These are phyloP conservation scores for Engraulis encrasicolus DNA, from an alignment of 2,113 vertebrate genomes.

Conservation along the genomic window DNA sequence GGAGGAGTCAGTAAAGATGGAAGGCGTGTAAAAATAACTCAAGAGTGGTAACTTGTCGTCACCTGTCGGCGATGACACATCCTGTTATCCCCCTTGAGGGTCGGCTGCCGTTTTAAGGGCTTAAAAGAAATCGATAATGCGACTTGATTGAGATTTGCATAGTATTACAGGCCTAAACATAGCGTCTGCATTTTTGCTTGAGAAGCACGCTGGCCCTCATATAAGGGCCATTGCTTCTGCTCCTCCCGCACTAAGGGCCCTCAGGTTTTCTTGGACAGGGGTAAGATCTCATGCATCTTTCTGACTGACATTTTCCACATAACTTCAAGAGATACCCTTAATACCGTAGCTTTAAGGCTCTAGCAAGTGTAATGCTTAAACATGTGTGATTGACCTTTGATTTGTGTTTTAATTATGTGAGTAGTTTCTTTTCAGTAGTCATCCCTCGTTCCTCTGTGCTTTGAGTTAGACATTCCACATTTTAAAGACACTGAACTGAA, in stretches of 20 bases:
- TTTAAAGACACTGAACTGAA: background rate
- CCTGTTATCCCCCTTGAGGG: slow-evolving; percentile 53
- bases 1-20: slow-evolving; percentile 2
- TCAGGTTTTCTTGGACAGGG: slow-evolving; percentile 12
- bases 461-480: background rate
- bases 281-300: background rate
- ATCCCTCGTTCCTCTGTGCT: background rate
- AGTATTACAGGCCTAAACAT: slow-evolving; percentile 61
- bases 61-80: slow-evolving; percentile 54
- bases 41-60: slow-evolving; percentile 49
- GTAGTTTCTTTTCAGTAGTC: background rate
- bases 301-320: background rate
- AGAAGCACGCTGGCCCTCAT: slow-evolving; percentile 51
- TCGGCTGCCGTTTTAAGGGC: slow-evolving; percentile 49
- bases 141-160: slow-evolving; percentile 56
- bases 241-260: slow-evolving; percentile 35
- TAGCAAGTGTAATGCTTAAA: background rate
- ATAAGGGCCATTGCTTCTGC: slow-evolving; percentile 53
- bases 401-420: background rate
- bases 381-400: background rate
- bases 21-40: slow-evolving; percentile 62
- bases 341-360: too few relatives aligned
- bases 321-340: background rate
- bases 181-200: slow-evolving; percentile 45
- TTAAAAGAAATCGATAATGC: slow-evolving; percentile 51